Evolutionary conservation across 2,888 invertebrate species (phyloP), one percentile per base, ranked within the genome.

Genomic region (Clusia tigrina): DNA sequence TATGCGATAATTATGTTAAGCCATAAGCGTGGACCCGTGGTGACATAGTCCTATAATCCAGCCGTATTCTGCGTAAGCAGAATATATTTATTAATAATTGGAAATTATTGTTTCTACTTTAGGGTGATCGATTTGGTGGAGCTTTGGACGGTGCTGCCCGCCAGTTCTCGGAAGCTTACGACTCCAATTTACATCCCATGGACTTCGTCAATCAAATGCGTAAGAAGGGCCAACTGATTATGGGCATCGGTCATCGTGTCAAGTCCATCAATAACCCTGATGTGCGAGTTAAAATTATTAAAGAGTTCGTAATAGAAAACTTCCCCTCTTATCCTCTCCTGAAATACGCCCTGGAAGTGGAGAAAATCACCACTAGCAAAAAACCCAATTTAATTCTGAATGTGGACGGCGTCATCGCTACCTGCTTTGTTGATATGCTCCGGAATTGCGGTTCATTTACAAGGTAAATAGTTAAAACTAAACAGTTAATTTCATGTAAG

Each of bases 341-440:
- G 12, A 89, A 93, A 67, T 99, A 97, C 84, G 99, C 99, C 1
- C 86, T 98, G 12, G 96, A 98, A 86, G 98, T 99, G 37, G 99
- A 99, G 79, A 97, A 98, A 80, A 96, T 99, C 78, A 99, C 99
- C 20, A 99, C 97, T 2, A 92, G 96, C 74, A 99, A 99, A 89
- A 99, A 99, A 86, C 99, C 99, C n/a, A 99, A 99, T 86, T 88
- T 99, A 62, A 99, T 99, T 81, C 88, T 99, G 66, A 99, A 99
- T 85, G 99, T 99, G 20, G 99, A 99, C 85, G 99, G 99, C 62
- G 93, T 98, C 69, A 98, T 99, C 74, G 99, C 97, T 0, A 95
- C 96, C 48, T 91, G 96, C 17, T 98, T 99, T 86, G 98, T 99
- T 23, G 99, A 99, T 83, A 89, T 99, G 87, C 88, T 99, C 71